Percentiles rank a stretch among this genome's conserved stretches.
Conservation (phyloP, 2,888 invertebrate species). For the Pammene fasciana region DNA sequence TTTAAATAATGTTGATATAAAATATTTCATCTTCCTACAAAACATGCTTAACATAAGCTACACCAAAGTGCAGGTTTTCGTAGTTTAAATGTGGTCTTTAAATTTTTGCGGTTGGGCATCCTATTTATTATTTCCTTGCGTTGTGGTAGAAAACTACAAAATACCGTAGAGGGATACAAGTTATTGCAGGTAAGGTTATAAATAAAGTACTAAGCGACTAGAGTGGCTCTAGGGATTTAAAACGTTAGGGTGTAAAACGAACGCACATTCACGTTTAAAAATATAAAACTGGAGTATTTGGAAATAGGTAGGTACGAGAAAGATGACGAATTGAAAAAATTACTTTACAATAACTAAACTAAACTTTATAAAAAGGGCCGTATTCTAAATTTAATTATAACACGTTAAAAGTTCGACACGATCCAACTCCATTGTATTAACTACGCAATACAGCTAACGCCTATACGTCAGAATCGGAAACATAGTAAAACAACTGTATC, state of each 20-base stretch:
- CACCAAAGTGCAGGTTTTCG: background rate
- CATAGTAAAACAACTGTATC: too few relatives aligned
- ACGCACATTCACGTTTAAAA: background rate
- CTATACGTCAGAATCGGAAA: too few relatives aligned
- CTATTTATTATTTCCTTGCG: background rate
- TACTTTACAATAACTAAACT: too few relatives aligned
- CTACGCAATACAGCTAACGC: too few relatives aligned
- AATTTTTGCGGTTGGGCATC: background rate
- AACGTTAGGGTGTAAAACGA: constrained; percentile 1
- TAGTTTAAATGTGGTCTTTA: background rate
- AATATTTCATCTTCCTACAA: background rate
- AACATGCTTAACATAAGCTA: background rate
- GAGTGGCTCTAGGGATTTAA: constrained; percentile 6
- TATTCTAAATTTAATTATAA: too few relatives aligned
- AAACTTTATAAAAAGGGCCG: too few relatives aligned
- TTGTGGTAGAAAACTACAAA: constrained; percentile 1
- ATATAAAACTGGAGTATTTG: background rate
- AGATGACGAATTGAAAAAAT: too few relatives aligned
- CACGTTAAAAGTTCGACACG: too few relatives aligned
- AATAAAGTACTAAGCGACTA: constrained; percentile 5
- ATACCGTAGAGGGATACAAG: background rate
- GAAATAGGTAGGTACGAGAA: too few relatives aligned
- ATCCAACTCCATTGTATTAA: too few relatives aligned
- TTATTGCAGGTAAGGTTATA: constrained; percentile 2
- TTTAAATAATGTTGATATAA: too few relatives aligned